Conservation (phyloP, 2,113 vertebrate species). For the Apus apus region DNA sequence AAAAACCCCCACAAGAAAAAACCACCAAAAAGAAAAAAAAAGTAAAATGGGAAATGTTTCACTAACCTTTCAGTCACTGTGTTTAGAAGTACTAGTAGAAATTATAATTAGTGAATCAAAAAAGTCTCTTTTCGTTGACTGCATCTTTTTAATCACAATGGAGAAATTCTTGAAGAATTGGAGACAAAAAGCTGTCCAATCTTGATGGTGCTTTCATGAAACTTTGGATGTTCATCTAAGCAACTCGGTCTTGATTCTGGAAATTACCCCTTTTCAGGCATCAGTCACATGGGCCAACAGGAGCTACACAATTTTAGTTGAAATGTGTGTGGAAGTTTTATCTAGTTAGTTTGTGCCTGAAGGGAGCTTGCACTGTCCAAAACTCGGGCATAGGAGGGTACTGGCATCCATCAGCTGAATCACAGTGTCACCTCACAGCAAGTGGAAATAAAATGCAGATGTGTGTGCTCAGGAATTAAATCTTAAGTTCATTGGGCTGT, state of each 20-base stretch:
- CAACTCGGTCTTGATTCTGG: neutral
- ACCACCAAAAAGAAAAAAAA: no score
- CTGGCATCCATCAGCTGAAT: neutral
- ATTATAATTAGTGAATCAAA: neutral
- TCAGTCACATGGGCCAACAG: neutral
- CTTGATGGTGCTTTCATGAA: neutral
- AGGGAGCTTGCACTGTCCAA: neutral
- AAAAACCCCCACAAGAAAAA: no score
- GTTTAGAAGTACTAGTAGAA: neutral
- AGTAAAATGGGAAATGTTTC: neutral
- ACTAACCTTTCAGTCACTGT: neutral
- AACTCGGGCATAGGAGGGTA: accelerated
- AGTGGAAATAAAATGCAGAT: neutral
- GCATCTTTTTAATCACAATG: neutral
- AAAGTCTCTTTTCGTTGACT: neutral
- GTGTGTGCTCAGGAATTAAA: neutral
- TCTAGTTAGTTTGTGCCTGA: neutral
- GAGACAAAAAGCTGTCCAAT: neutral
- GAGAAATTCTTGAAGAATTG: neutral
- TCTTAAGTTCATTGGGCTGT: neutral
- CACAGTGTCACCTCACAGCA: neutral
- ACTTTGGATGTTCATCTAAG: neutral
- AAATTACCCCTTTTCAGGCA: neutral
- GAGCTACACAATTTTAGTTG: neutral
- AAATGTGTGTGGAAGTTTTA: neutral